Percentiles rank a stretch among this genome's conserved stretches.
phyloP scores from a whole-genome alignment of 2,113 vertebrate species.

The Clinocottus analis region DNA sequence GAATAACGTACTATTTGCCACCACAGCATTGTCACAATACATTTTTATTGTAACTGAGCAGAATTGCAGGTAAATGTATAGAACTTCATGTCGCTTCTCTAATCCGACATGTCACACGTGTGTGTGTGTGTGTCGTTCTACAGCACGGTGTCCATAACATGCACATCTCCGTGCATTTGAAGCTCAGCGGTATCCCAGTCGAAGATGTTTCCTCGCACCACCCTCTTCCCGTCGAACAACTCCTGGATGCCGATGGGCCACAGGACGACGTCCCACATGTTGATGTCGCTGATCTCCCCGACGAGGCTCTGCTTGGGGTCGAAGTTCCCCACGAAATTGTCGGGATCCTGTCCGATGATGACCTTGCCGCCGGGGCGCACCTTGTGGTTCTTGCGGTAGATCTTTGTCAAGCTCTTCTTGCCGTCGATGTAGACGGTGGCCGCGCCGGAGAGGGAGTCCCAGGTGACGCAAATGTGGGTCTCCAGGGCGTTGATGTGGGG shows the following conservation, averaged over 20 bases:
- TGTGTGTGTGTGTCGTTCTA: conserved; percentile 3
- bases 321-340: neutral
- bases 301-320: conserved; percentile 43
- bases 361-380: neutral
- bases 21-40: neutral
- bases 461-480: conserved; percentile 63
- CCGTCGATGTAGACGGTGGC: conserved; percentile 39
- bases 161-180: neutral
- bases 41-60: neutral
- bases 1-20: neutral
- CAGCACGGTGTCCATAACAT: conserved; percentile 24
- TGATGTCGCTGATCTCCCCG: conserved; percentile 60
- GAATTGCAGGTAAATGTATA: neutral
- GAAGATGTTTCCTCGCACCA: conserved; percentile 17
- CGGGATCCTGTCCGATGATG: conserved; percentile 63
- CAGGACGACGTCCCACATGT: conserved; percentile 61
- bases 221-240: neutral
- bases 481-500: conserved; percentile 25
- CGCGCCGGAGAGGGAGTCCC: conserved; percentile 58
- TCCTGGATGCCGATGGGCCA: conserved; percentile 2
- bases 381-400: conserved; percentile 2
- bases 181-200: conserved; percentile 45
- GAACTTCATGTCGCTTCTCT: neutral
- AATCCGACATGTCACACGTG: neutral
- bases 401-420: conserved; percentile 55